A percentile compares a stretch with the other conserved stretches of the same genome.
These are phyloP conservation scores for Centropyge bicolor DNA, from an alignment of 2,797 vertebrate genomes.

Conservation along the genomic window DNA sequence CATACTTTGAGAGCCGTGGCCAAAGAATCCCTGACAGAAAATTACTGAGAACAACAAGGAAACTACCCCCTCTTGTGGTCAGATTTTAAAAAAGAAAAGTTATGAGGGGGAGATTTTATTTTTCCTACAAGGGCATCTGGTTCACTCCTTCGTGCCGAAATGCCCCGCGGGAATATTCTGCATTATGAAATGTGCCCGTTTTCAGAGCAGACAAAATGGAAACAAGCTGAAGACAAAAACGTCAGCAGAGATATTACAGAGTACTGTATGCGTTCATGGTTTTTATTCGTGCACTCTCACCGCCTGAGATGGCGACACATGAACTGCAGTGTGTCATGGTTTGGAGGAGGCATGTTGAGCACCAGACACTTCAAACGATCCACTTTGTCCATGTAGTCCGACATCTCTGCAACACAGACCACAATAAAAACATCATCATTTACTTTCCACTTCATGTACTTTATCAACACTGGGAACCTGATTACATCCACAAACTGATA, in stretches of 20 bases:
- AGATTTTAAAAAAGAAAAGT: conserved; percentile 27
- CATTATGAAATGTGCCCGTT: conserved; percentile 27
- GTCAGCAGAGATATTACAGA: not conserved
- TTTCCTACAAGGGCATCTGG: conserved; percentile 42
- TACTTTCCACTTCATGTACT: conserved; percentile 16
- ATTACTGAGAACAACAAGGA: conserved; percentile 24
- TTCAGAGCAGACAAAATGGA: conserved; percentile 1
- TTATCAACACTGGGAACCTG: conserved; percentile 30
- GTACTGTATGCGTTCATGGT: not conserved
- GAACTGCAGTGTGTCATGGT: conserved; percentile 89
- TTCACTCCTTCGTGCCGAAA: conserved; percentile 30
- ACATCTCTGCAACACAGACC: conserved; percentile 84
- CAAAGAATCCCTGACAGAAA: conserved; percentile 58
- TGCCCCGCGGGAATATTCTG: conserved; percentile 6
- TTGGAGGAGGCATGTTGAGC: conserved; percentile 86
- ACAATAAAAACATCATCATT: conserved; percentile 13
- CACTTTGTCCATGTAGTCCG: conserved; percentile 86
- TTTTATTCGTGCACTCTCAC: conserved; percentile 72
- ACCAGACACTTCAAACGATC: conserved; percentile 87
- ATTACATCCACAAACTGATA: conserved; percentile 43
- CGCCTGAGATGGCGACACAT: conserved; percentile 90
- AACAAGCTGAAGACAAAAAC: conserved; percentile 13
- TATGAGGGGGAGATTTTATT: conserved; percentile 20
- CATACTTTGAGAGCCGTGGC: conserved; percentile 53
- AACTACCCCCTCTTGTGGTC: conserved; percentile 80